A percentile compares a stretch with the other conserved stretches of the same genome.
These are phyloP conservation scores for Hippocampus comes DNA, from an alignment of 2,113 vertebrate species.

Conservation along the genomic window DNA sequence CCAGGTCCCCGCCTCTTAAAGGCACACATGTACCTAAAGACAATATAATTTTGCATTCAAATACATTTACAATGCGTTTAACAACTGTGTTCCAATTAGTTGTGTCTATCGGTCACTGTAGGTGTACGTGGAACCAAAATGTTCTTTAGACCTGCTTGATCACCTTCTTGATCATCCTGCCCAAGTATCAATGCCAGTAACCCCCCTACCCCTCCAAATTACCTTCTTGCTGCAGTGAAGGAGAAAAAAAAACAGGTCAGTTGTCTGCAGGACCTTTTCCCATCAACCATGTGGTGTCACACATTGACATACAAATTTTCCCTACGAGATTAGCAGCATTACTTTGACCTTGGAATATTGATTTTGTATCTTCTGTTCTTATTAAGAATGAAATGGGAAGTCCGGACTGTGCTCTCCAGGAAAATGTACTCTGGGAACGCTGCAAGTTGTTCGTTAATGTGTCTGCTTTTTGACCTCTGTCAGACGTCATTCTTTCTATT, in stretches of 20 bases:
- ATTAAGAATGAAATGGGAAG: constrained; percentile 50
- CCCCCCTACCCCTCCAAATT: neutral
- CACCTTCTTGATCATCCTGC: neutral
- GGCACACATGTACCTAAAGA: neutral
- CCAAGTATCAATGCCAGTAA: neutral
- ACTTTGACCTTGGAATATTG: constrained; percentile 65
- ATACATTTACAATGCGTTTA: too few species aligned
- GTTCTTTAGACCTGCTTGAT: too few species aligned
- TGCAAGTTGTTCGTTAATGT: constrained; percentile 10
- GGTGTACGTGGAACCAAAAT: too few species aligned
- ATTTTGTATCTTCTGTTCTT: constrained; percentile 47
- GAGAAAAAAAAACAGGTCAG: constrained; percentile 2
- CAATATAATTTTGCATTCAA: too few species aligned
- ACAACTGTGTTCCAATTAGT: too few species aligned
- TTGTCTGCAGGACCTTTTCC: neutral
- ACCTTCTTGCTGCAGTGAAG: neutral
- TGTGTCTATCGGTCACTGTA: neutral
- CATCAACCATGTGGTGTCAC: constrained; percentile 37
- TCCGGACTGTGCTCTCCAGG: constrained; percentile 25
- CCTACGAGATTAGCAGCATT: constrained; percentile 55
- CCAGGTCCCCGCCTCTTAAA: neutral
- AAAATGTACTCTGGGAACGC: constrained; percentile 21
- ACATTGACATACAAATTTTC: constrained; percentile 59
- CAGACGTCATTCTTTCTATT: constrained; percentile 11
- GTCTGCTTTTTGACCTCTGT: constrained; percentile 25